These are phyloP conservation scores for Chydorus sphaericus DNA, from an alignment of 2,888 invertebrate species.

Conservation along the genomic window DNA sequence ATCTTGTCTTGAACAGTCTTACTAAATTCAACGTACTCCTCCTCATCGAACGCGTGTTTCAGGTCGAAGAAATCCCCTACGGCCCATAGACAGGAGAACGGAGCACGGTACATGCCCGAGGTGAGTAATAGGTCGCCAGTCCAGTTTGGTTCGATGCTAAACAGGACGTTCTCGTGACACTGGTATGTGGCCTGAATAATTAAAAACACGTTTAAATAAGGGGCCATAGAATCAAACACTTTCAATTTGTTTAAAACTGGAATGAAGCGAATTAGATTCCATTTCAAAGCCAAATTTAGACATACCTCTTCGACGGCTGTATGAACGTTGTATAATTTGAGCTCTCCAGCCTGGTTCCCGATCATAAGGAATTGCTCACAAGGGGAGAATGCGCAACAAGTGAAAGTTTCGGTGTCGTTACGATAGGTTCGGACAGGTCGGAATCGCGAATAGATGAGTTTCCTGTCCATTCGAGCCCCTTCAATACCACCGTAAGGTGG, in stretches of 20 bases:
- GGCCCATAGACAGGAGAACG: constrained; percentile 63
- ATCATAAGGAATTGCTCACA: constrained; percentile 54
- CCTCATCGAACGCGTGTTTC: constrained; percentile 50
- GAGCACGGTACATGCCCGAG: constrained; percentile 69
- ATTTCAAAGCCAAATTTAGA: not conserved
- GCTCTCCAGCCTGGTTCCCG: constrained; percentile 81
- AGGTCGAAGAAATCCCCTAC: constrained; percentile 39
- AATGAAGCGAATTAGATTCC: not conserved
- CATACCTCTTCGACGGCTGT: constrained; percentile 43
- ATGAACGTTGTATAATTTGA: constrained; percentile 71
- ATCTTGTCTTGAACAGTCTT: constrained; percentile 70
- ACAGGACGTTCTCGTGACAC: constrained; percentile 77
- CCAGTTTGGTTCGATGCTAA: constrained; percentile 57
- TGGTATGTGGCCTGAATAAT: constrained; percentile 45
- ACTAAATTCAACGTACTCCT: constrained; percentile 83
- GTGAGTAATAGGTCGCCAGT: constrained; percentile 68
- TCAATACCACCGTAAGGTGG: constrained; percentile 34
- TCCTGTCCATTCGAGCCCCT: constrained; percentile 52
- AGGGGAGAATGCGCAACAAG: constrained; percentile 50
- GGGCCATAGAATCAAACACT: not conserved
- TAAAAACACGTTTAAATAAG: not conserved
- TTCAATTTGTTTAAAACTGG: not conserved
- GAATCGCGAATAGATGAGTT: constrained; percentile 68
- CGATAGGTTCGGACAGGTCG: constrained; percentile 58
- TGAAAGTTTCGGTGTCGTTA: constrained; percentile 49